Conservation (phyloP, 2,888 invertebrate genomes). For the Cataglyphis livida region DNA sequence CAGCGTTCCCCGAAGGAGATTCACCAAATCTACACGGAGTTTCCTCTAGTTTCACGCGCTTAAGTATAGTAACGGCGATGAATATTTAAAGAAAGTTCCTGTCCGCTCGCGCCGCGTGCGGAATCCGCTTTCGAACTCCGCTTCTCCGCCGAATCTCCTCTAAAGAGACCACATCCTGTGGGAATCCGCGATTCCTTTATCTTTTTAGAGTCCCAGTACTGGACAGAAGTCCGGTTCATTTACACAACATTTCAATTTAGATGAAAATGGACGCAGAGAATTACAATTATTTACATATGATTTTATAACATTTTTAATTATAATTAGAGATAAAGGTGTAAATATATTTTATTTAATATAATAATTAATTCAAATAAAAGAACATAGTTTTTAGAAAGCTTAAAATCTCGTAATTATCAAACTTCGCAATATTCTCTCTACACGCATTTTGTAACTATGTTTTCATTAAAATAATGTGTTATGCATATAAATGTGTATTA, state of each 20-base stretch:
- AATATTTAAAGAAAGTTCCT: conserved; percentile 71
- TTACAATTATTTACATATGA: not conserved
- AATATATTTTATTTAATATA: not conserved
- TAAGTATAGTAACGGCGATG: conserved; percentile 73
- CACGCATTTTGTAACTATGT: not conserved
- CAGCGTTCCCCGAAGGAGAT: conserved; percentile 59
- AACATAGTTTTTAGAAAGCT: not conserved
- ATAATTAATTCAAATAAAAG: not conserved
- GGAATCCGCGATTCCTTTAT: not conserved
- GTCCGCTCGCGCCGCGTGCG: conserved; percentile 21
- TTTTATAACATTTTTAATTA: not conserved
- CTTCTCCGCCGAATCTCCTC: conserved; percentile 37
- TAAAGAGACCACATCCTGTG: not conserved
- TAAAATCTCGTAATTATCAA: not conserved
- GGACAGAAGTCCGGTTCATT: not conserved
- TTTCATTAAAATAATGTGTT: not conserved
- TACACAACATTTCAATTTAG: not conserved
- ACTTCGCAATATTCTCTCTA: not conserved
- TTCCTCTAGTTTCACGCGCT: conserved; percentile 61
- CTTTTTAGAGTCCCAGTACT: not conserved
- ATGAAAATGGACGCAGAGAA: not conserved
- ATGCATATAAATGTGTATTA: not conserved
- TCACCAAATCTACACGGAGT: conserved; percentile 64
- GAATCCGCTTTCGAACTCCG: conserved; percentile 24
- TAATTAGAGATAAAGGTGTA: not conserved